phyloP scores from a whole-genome alignment of 2,113 vertebrate genomes.

The Cyphotilapia sp. region DNA sequence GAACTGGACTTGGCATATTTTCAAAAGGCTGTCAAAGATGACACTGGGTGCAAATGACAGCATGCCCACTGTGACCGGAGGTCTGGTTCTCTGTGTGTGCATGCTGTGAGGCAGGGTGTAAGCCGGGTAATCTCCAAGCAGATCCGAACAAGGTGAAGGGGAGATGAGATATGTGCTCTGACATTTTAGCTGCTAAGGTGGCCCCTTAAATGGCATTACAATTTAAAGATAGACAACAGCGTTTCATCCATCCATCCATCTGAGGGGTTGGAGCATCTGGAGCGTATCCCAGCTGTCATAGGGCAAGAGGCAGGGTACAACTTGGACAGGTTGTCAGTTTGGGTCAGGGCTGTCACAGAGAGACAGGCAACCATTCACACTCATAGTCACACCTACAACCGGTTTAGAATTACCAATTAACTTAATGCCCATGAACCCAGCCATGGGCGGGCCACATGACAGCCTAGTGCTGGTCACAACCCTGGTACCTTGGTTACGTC shows the following conservation, averaged over 20 bases:
- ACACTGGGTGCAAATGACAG: not conserved
- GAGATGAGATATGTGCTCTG: not conserved
- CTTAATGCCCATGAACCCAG: not conserved
- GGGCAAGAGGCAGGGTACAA: not conserved
- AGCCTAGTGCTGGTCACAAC: not conserved
- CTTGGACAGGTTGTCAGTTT: not conserved
- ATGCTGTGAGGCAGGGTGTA: not conserved
- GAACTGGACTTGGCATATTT: not conserved
- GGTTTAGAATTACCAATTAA: not conserved
- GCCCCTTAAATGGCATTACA: not conserved
- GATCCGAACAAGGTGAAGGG: conserved; percentile 4
- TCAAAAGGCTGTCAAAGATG: conserved; percentile 4
- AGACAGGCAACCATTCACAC: not conserved
- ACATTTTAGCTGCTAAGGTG: not conserved
- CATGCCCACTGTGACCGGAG: not conserved
- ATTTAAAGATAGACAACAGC: not conserved
- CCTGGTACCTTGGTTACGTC: not conserved
- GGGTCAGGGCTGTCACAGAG: not conserved
- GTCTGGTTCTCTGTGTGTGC: not conserved
- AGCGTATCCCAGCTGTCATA: not conserved
- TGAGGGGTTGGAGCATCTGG: not conserved
- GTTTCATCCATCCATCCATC: not conserved
- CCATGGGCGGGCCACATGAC: not conserved
- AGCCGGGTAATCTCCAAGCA: conserved; percentile 8
- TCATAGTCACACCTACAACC: not conserved